These are phyloP conservation scores for Gavialis gangeticus DNA, from an alignment of 2,113 vertebrate species.

Conservation along the genomic window DNA sequence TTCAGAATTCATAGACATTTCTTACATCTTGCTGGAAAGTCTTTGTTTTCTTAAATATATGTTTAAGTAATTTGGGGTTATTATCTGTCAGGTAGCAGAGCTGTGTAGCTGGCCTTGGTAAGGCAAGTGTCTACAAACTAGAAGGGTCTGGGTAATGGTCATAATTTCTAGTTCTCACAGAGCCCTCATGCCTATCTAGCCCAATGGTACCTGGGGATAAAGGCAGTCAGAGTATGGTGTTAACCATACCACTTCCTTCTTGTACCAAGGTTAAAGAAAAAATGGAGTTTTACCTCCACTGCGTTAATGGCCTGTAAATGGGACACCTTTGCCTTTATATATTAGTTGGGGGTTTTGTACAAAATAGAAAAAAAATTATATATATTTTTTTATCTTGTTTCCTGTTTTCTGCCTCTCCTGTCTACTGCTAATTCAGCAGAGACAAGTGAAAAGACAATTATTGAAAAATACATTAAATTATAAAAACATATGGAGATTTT, in stretches of 20 bases:
- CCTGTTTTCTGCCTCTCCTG: constrained; percentile 36
- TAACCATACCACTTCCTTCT: too few relatives aligned
- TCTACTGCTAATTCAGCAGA: constrained; percentile 39
- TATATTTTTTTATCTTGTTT: background rate
- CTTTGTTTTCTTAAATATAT: constrained; percentile 58
- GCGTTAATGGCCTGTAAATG: too few relatives aligned
- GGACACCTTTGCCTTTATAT: too few relatives aligned
- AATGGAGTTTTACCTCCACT: too few relatives aligned
- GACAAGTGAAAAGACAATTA: constrained; percentile 20
- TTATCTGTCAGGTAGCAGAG: background rate
- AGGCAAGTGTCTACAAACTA: too few relatives aligned
- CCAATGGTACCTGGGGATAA: too few relatives aligned
- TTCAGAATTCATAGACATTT: constrained; percentile 8
- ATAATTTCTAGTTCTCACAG: too few relatives aligned
- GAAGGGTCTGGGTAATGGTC: too few relatives aligned
- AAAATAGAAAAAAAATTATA: constrained; percentile 42
- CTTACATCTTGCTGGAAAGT: constrained; percentile 42
- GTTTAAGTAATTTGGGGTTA: constrained; percentile 33
- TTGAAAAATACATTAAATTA: constrained; percentile 30
- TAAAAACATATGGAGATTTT: constrained; percentile 5
- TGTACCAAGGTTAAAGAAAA: too few relatives aligned
- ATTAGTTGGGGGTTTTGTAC: constrained; percentile 51
- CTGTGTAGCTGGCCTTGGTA: too few relatives aligned
- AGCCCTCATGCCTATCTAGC: too few relatives aligned
- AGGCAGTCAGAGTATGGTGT: too few relatives aligned